These are phyloP conservation scores for Polypedilum pembai DNA, from an alignment of 1,140 invertebrate species.

Conservation along the genomic window DNA sequence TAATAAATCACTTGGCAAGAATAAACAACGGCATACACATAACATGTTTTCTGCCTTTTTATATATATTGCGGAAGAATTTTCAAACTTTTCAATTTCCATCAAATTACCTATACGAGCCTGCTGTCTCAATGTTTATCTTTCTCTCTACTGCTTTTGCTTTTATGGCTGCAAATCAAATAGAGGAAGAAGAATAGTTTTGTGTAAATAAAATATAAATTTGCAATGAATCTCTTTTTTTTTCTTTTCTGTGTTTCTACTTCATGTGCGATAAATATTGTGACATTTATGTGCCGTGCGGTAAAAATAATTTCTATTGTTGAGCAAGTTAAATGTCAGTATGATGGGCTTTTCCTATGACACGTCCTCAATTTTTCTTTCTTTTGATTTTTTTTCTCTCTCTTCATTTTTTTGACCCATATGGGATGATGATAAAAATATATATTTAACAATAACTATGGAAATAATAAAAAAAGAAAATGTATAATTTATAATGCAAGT, in stretches of 20 bases:
- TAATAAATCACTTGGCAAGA: constrained; percentile 25
- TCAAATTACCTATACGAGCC: too few relatives aligned
- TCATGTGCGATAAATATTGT: background rate
- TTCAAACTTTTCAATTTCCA: too few relatives aligned
- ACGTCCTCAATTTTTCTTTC: constrained; percentile 8
- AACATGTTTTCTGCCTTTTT: background rate
- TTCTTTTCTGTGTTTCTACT: too few relatives aligned
- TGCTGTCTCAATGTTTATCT: too few relatives aligned
- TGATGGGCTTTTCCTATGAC: constrained; percentile 14
- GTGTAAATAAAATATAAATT: too few relatives aligned
- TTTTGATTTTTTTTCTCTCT: background rate
- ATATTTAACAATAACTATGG: background rate
- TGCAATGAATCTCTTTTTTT: too few relatives aligned
- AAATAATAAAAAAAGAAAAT: too few relatives aligned
- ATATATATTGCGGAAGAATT: too few relatives aligned
- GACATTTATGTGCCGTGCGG: constrained; percentile 6
- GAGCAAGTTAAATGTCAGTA: background rate
- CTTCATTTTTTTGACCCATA: background rate
- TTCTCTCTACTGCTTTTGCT: too few relatives aligned
- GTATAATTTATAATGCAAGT: background rate
- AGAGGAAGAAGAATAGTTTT: too few relatives aligned
- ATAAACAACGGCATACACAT: background rate
- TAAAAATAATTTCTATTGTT: background rate
- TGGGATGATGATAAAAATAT: constrained; percentile 15
- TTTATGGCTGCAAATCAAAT: too few relatives aligned